Evolutionary conservation across 2,113 vertebrate genomes (phyloP), one percentile per base, ranked within the genome.

Genomic region (Apodemus speciosus): DNA sequence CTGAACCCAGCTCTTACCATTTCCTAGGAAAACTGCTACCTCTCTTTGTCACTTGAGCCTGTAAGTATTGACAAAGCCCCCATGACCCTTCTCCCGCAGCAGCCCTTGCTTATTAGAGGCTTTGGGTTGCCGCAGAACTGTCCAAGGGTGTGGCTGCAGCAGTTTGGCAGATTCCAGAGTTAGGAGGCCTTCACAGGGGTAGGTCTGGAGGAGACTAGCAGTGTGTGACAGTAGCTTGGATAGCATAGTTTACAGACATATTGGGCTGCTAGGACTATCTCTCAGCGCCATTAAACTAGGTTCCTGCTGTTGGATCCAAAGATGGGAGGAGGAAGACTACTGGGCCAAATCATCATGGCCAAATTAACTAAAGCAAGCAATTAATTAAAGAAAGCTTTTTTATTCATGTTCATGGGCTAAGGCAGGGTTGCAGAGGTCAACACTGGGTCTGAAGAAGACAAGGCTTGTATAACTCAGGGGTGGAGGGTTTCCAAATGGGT

Each of bases 11-110:
- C 58, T 40, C n/a, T 62, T 35, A n/a, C 73, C 38, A 35, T n/a
- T 83, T 87, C 56, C 53, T 9, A 3, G 27, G 64, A 68, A 71
- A 72, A 75, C 46, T 49, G 27, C 43, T 9, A 10, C 25, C 86
- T 85, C 56, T 35, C 9, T 58, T 2, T 35, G 49, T 27, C 15
- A 27, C 60, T 21, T 77, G 40, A 64, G 23, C 88, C 53, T 72
- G 43, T 21, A n/a, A 88, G 8, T 32, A 23, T 38, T 40, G 25
- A 69, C 11, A 46, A 43, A 71, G 40, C 35, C 35, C 79, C 66
- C 23, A 40, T 23, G 11, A 3, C 83, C 58, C 43, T 38, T 62
- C 1, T 38, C 25, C 0, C 25, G 15, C 1, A 0, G 0, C 20
- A 18, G 23, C 68, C 25, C 49, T 11, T 56, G 49, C 13, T n/a